Evolutionary conservation across 2,113 vertebrate species (phyloP), one percentile per base, ranked within the genome.

Genomic region (Cyphomyrus plagiostoma): DNA sequence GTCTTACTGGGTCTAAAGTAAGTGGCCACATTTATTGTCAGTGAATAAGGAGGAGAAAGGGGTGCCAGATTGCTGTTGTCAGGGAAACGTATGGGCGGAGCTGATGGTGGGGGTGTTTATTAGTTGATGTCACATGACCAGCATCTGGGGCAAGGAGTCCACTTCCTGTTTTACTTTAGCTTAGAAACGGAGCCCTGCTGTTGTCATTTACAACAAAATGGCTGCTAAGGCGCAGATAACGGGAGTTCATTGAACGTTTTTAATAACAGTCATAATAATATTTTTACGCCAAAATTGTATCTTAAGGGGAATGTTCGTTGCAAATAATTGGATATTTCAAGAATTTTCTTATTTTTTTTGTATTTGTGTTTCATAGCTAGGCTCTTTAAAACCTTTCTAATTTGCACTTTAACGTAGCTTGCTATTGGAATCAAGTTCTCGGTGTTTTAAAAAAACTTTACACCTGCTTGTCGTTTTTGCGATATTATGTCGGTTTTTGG

Each of bases 161-260:
- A 94, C 96, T 97, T 96, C 96, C 97, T 95, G 96, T 96, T 95
- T 95, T 95, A 95, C 95, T 95, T 94, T 94, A 93, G 48, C 83
- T 90, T 92, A 92, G 94, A 95, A 95, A 92, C 92, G 94, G 92
- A 48, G 91, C 93, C 93, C 95, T 93, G 90, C 95, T 96, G 96
- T 96, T 97, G 96, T 96, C 96, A 98, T 96, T 97, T 97, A 97
- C 95, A 96, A 97, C 97, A 98, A 98, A 97, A 98, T 98, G 97
- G 97, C 97, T 96, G 97, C 97, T 96, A 95, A 96, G 96, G 95
- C 95, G 94, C 94, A 94, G 95, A 94, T 94, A 90, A 92, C 92
- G 94, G 95, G 94, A 94, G 92, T 94, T 91, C 88, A 93, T 91
- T 95, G 92, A 96, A 92, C 92, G 93, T 93, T 94, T 93, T 42